Evolutionary conservation across 2,797 vertebrate species (phyloP).

Genomic region (Cirrhinus molitorella): DNA sequence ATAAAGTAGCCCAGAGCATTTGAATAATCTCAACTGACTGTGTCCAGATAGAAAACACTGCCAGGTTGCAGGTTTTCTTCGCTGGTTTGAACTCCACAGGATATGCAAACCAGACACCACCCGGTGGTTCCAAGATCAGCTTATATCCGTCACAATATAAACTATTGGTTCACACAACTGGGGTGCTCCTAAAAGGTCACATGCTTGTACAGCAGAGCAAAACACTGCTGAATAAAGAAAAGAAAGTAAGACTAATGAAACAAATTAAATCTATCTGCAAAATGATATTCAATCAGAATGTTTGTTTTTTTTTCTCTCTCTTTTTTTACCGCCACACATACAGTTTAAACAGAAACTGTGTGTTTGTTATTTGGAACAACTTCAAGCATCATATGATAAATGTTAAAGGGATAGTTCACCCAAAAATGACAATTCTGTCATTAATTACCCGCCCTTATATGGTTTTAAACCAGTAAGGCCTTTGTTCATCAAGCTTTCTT

Average conservation of each 20-base stretch:
- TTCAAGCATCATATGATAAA: neutral
- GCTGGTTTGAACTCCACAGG: neutral
- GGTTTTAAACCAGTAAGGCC: too few species aligned
- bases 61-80: slow-evolving; percentile 25
- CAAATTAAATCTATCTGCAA: neutral
- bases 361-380: neutral
- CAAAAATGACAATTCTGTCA: too few species aligned
- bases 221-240: neutral
- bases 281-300: neutral
- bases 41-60: slow-evolving; percentile 48
- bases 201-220: neutral
- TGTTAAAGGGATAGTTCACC: neutral
- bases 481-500: too few species aligned
- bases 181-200: neutral
- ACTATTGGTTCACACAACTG: neutral
- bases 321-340: neutral
- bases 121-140: neutral
- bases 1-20: slow-evolving; percentile 34
- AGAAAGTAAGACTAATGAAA: neutral
- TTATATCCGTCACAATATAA: slow-evolving; percentile 44
- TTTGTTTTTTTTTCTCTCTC: too few species aligned
- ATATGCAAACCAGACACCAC: slow-evolving; percentile 34
- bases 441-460: too few species aligned
- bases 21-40: slow-evolving; percentile 51
- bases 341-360: too few species aligned